phyloP scores from a whole-genome alignment of 2,113 vertebrate species.

The Strix aluco region DNA sequence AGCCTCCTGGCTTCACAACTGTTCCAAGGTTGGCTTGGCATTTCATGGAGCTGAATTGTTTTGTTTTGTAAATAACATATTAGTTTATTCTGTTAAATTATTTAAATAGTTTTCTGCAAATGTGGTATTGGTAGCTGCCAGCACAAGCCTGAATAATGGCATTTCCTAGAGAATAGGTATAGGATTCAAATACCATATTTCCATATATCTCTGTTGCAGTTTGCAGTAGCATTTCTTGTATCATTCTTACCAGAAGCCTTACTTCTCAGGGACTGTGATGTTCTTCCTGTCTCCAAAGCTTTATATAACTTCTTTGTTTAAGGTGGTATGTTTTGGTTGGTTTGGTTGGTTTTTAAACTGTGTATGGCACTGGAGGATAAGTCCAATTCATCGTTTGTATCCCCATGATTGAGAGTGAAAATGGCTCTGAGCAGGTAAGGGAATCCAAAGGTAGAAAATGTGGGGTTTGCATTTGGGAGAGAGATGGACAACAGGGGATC shows the following conservation, averaged over 20 bases:
- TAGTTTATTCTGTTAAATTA: background rate
- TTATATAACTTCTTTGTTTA: background rate
- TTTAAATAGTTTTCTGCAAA: background rate
- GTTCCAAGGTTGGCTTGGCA: background rate
- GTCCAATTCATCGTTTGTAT: background rate
- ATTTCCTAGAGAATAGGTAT: background rate
- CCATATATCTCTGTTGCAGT: background rate
- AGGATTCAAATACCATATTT: background rate
- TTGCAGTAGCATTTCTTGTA: background rate
- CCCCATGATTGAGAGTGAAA: background rate
- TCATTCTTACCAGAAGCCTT: background rate
- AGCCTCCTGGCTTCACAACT: background rate
- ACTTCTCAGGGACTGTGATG: background rate
- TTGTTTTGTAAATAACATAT: conserved; percentile 4
- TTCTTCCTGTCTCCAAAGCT: background rate
- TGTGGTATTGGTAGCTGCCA: background rate
- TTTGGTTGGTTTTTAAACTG: background rate
- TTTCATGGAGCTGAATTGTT: background rate
- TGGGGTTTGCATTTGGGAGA: background rate
- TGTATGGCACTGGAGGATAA: background rate
- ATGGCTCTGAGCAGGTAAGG: background rate
- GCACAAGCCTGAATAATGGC: background rate
- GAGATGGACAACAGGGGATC: background rate
- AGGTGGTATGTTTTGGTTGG: background rate
- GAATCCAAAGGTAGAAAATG: background rate